A percentile compares a stretch with the other conserved stretches of the same genome.
These are phyloP conservation scores for Microplitis demolitor DNA, from an alignment of 1,140 invertebrate genomes.

Conservation along the genomic window DNA sequence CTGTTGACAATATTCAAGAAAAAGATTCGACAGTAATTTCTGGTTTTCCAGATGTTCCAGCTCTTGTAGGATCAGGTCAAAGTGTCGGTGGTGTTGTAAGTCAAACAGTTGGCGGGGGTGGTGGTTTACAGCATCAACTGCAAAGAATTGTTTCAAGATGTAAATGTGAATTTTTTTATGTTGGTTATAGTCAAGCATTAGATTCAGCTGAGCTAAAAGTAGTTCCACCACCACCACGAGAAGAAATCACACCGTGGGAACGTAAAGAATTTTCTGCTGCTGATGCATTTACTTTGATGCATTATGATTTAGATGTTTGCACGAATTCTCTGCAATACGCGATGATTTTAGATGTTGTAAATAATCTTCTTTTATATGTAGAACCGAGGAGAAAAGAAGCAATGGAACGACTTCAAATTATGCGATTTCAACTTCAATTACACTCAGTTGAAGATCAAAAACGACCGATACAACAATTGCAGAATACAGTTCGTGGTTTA, in stretches of 20 bases:
- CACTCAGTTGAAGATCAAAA: slow-evolving; percentile 89
- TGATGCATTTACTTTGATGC: slow-evolving; percentile 97
- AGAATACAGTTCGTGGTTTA: slow-evolving; percentile 83
- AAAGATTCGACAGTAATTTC: slow-evolving; percentile 78
- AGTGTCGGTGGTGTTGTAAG: slow-evolving; percentile 95
- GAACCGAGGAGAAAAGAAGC: slow-evolving; percentile 94
- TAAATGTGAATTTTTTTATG: slow-evolving; percentile 97
- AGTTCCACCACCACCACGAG: slow-evolving; percentile 70
- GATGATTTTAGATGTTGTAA: slow-evolving; percentile 96
- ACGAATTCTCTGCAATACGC: slow-evolving; percentile 95
- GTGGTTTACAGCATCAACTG: slow-evolving; percentile 69
- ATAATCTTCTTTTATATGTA: slow-evolving; percentile 95
- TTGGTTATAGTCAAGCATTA: slow-evolving; percentile 86
- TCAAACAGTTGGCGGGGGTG: slow-evolving; percentile 86
- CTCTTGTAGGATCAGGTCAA: slow-evolving; percentile 91
- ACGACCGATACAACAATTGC: slow-evolving; percentile 88
- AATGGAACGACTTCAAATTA: slow-evolving; percentile 84
- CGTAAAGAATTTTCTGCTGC: slow-evolving; percentile 80
- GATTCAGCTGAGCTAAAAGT: slow-evolving; percentile 71
- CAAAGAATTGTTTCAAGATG: slow-evolving; percentile 96
- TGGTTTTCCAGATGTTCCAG: slow-evolving; percentile 81
- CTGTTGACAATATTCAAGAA: slow-evolving; percentile 88
- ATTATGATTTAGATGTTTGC: slow-evolving; percentile 96
- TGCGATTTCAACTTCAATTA: slow-evolving; percentile 91
- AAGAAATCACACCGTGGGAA: slow-evolving; percentile 76